phyloP scores from a whole-genome alignment of 1,140 invertebrate genomes.

The Oreohelix idahoensis region DNA sequence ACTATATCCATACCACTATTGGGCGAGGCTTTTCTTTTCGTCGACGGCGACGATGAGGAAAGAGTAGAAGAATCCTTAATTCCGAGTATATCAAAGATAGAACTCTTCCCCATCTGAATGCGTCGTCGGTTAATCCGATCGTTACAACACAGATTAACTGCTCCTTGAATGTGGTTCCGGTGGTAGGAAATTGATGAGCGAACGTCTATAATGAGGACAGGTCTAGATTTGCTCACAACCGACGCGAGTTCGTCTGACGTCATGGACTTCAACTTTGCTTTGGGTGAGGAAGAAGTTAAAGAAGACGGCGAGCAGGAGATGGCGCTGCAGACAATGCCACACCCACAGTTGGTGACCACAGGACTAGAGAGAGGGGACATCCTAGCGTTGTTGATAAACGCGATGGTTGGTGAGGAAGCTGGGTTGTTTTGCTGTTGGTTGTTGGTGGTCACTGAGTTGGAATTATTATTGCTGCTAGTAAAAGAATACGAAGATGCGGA shows the following conservation, averaged over 20 bases:
- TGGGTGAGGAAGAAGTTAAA: slow-evolving; percentile 46
- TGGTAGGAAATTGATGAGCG: slow-evolving; percentile 83
- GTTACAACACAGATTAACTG: slow-evolving; percentile 84
- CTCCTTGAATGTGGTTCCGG: slow-evolving; percentile 81
- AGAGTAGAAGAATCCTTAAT: slow-evolving; percentile 66
- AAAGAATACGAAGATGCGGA: neutral
- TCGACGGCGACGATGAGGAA: slow-evolving; percentile 75
- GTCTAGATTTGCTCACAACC: slow-evolving; percentile 55
- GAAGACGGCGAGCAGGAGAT: slow-evolving; percentile 17
- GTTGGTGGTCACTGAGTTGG: neutral
- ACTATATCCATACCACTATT: slow-evolving; percentile 77
- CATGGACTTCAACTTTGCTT: slow-evolving; percentile 52
- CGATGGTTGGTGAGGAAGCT: slow-evolving; percentile 32
- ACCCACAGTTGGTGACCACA: slow-evolving; percentile 31
- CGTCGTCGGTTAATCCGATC: slow-evolving; percentile 82
- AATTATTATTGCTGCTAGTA: neutral
- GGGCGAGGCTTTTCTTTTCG: slow-evolving; percentile 79
- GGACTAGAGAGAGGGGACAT: slow-evolving; percentile 28
- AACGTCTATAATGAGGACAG: slow-evolving; percentile 80
- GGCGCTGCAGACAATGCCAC: slow-evolving; percentile 31
- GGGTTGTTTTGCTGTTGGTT: neutral
- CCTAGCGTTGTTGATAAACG: slow-evolving; percentile 28
- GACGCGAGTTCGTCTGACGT: slow-evolving; percentile 56
- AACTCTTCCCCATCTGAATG: slow-evolving; percentile 80
- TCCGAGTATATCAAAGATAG: slow-evolving; percentile 80